Evolutionary conservation across 2,113 vertebrate genomes (phyloP).

Genomic region (Butastur rufipennis): DNA sequence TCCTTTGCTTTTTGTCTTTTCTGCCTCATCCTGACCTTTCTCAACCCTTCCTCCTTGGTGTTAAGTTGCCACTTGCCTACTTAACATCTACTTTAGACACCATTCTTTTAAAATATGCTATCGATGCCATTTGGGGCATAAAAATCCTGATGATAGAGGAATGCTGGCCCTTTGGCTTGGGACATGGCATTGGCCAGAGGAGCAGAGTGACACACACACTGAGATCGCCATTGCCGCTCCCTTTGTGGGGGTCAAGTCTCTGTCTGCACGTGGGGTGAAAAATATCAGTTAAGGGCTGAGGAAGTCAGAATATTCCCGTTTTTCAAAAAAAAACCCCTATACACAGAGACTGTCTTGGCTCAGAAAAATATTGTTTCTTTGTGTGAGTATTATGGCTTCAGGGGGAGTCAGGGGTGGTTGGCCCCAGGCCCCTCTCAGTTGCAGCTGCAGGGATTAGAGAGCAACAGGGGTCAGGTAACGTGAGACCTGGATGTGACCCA

Average conservation of each 20-base stretch:
- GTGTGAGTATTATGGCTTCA: not conserved
- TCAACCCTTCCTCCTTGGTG: not conserved
- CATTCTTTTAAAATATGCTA: not conserved
- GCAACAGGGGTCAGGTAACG: too few species aligned
- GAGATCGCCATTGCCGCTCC: rapidly evolving
- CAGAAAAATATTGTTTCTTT: not conserved
- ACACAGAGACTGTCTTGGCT: not conserved
- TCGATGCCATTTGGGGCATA: not conserved
- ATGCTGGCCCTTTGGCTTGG: not conserved
- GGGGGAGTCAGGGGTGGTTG: not conserved
- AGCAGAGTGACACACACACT: not conserved
- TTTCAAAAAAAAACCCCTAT: not conserved
- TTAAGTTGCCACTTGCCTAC: not conserved
- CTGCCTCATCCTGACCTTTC: not conserved
- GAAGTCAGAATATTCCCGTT: not conserved
- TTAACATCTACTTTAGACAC: not conserved
- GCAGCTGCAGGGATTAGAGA: not conserved
- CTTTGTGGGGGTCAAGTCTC: not conserved
- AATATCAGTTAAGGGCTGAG: not conserved
- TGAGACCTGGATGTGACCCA: not conserved
- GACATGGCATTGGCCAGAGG: not conserved
- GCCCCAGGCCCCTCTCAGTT: too few species aligned
- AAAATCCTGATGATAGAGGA: not conserved
- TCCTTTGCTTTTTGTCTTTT: not conserved
- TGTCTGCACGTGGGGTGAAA: not conserved